Conservation (phyloP, 2,113 vertebrate species). For the Sturnira hondurensis region DNA sequence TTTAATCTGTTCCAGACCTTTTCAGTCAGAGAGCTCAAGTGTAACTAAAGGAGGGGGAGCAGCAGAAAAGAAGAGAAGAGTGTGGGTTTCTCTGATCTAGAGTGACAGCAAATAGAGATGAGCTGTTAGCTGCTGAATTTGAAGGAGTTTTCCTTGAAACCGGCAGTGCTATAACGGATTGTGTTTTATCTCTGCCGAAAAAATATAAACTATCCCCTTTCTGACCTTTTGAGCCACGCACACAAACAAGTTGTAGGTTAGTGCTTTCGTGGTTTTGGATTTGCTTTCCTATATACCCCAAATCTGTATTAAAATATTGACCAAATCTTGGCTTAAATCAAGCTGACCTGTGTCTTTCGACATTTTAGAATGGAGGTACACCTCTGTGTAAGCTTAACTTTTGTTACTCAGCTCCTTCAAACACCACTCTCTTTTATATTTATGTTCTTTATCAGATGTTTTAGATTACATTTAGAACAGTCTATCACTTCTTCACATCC, state of each 20-base stretch:
- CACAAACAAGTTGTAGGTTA: slow-evolving; percentile 19
- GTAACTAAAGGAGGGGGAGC: slow-evolving; percentile 79
- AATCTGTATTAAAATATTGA: neutral
- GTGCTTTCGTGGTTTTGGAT: slow-evolving; percentile 11
- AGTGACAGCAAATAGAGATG: slow-evolving; percentile 80
- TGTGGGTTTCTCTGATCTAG: slow-evolving; percentile 75
- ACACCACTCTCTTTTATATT: neutral
- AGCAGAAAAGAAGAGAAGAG: slow-evolving; percentile 29
- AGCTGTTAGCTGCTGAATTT: slow-evolving; percentile 79
- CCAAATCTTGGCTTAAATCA: neutral
- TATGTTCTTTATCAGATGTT: neutral
- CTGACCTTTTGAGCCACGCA: slow-evolving; percentile 57
- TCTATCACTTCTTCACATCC: neutral
- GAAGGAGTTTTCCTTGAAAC: slow-evolving; percentile 78
- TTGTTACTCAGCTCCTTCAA: neutral
- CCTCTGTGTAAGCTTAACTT: neutral
- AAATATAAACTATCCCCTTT: slow-evolving; percentile 65
- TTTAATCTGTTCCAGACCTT: slow-evolving; percentile 99
- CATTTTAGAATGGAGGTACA: neutral
- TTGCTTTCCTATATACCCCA: neutral
- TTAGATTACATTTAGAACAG: slow-evolving; percentile 15
- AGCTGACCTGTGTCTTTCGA: neutral
- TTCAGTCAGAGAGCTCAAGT: slow-evolving; percentile 92
- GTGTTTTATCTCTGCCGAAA: slow-evolving; percentile 69
- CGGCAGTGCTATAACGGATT: slow-evolving; percentile 52